Base-by-base conservation (phyloP, 1,140 invertebrate genomes). In the Oncopodura yosiiana region DNA sequence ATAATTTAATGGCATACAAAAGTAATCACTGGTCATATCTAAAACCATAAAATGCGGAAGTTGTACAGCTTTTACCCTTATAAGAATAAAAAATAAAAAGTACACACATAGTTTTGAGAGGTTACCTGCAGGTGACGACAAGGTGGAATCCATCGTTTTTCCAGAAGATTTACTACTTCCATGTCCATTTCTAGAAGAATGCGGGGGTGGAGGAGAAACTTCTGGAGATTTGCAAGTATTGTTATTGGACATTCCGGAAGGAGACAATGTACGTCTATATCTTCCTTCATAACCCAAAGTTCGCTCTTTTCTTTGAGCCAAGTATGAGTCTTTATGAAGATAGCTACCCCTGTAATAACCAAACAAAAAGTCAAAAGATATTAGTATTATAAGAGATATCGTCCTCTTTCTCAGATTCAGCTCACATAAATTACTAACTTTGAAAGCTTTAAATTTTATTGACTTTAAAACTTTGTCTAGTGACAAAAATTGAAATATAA, bases 291-390 rank as follows among this genome's bases (percentile, higher is more conserved):
- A 82, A 64, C 84, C 76, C 38, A 77, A 77, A 64, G 83, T 68
- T 45, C 57, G 57, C 58, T 69, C 82, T 53, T 82, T 74, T 16
- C 80, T 73, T 38, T 79, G 77, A 2, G 81, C 78, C 70, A 85
- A 69, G 68, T 84, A 85, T 32, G 83, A 85, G 53, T 83, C 83
- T 71, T 86, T 86, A 16, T 83, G 84, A 65, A 84, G 81, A 53
- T 58, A 62, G 38, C 60, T 62, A 63, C 80, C 84, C 72, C 83
- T 86, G 75, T 3, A 78, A 46, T 61, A 65, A 62, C n/a, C 52
- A 45, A 52, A 57, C 38, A 62, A 27, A 9, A 21, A 50, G 3
- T 1, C 14, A 3, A 2, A 52, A 55, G n/a, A 6, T 44, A 26
- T 8, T 32, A 32, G 14, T 18, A n/a, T 14, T 9, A 41, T 41